A percentile compares a stretch with the other conserved stretches of the same genome.
Conservation (phyloP, 2,797 vertebrate species). For the Melanotaenia pygmaea region DNA sequence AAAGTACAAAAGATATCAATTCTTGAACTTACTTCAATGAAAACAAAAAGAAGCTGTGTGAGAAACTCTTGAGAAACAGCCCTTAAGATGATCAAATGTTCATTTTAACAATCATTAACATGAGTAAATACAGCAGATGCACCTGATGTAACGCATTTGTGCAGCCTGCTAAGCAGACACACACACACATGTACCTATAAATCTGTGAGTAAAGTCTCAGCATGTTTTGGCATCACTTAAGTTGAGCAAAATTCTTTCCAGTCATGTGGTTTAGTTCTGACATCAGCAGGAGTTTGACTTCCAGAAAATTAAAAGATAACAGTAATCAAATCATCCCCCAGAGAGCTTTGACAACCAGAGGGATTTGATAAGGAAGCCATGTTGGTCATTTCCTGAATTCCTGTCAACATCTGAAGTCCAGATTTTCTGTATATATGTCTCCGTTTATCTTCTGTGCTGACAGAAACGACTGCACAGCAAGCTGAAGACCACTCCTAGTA, state of each 20-base stretch:
- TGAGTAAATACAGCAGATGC: constrained; percentile 2
- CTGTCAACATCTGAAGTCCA: constrained; percentile 43
- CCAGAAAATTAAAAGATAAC: neutral
- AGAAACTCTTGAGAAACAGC: neutral
- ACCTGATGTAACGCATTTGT: constrained; percentile 19
- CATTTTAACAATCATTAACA: constrained; percentile 7
- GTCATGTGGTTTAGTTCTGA: neutral
- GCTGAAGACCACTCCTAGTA: constrained; percentile 2
- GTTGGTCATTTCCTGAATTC: constrained; percentile 42
- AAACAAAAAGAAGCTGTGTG: neutral
- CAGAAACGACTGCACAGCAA: neutral
- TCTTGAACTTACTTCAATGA: neutral
- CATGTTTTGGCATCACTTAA: neutral
- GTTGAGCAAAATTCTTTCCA: neutral
- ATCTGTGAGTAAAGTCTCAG: neutral
- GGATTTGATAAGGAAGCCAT: constrained; percentile 8
- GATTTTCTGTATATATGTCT: constrained; percentile 13
- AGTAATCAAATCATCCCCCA: neutral
- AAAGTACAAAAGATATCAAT: neutral
- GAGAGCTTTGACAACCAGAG: neutral
- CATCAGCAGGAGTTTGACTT: neutral
- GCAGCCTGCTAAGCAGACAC: constrained; percentile 15
- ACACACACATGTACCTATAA: constrained; percentile 1
- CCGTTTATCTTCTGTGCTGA: neutral
- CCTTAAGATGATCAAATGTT: neutral